These are phyloP conservation scores for Remorina albescens DNA, from an alignment of 2,797 vertebrate genomes.

Conservation along the genomic window DNA sequence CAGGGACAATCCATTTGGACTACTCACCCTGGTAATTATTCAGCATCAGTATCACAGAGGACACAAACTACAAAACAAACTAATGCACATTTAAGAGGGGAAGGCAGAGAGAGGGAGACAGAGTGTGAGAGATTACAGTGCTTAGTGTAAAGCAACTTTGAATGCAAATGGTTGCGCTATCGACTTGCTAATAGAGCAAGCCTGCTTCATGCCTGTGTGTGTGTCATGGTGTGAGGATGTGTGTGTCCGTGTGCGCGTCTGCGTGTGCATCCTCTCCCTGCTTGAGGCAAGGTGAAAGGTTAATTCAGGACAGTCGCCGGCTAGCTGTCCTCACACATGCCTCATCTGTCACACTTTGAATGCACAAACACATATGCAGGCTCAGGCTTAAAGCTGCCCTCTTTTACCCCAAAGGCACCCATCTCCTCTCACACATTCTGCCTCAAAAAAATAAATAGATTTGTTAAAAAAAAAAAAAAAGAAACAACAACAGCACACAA, in stretches of 20 bases:
- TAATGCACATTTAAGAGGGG: slow-evolving; percentile 45
- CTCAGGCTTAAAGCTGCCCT: slow-evolving; percentile 30
- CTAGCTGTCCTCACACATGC: slow-evolving; percentile 29
- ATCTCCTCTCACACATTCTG: slow-evolving; percentile 34
- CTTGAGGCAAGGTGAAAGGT: slow-evolving; percentile 65
- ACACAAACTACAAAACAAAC: slow-evolving; percentile 48
- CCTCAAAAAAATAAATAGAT: background rate
- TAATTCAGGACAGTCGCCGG: slow-evolving; percentile 57
- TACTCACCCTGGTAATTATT: slow-evolving; percentile 75
- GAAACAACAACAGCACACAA: too few relatives aligned
- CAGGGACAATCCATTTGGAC: slow-evolving; percentile 73
- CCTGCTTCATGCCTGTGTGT: slow-evolving; percentile 6
- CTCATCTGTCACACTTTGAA: slow-evolving; percentile 32
- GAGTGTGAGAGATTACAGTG: slow-evolving; percentile 43
- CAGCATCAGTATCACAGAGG: slow-evolving; percentile 64
- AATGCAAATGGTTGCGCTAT: slow-evolving; percentile 59
- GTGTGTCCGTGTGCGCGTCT: slow-evolving; percentile 4
- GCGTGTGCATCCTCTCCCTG: slow-evolving; percentile 1
- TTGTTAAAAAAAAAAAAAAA: too few relatives aligned
- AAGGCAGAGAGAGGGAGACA: background rate
- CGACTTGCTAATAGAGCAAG: slow-evolving; percentile 44
- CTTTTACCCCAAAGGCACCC: slow-evolving; percentile 28
- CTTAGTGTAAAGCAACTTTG: slow-evolving; percentile 44
- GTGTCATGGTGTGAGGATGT: slow-evolving; percentile 15
- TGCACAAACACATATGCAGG: slow-evolving; percentile 15